Base-by-base conservation (phyloP, 2,888 invertebrate genomes). In the Strigamia transsilvanica region DNA sequence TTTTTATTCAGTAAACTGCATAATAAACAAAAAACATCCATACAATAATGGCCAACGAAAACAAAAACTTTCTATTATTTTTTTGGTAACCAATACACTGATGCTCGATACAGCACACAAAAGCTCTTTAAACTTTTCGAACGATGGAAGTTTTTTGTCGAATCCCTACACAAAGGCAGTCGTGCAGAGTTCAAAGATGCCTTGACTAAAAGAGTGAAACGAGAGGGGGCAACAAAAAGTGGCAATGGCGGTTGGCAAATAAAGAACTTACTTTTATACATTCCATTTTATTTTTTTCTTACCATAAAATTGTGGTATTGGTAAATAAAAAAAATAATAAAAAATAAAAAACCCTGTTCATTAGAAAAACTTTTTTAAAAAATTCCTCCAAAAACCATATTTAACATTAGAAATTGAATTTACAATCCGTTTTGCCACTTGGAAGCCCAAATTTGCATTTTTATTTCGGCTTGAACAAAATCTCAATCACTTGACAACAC, bases 181-280 rank as follows among this genome's bases (percentile, higher is more conserved):
- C 73, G 73, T 73, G 73, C 73, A 73, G 73, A 73, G 73, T 73
- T 73, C 73, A 73, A n/a, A 73, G 32, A 73, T 73, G 73, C 27
- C 73, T 73, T 73, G 73, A 73, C 73, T 73, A 73, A 73, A 73
- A 73, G 73, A 73, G 73, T 73, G 73, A 73, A 73, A 73, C 73
- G 73, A 73, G 32, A 61, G 51, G 12, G 73, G n/a, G 73, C 73
- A 73, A 73, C 27, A 73, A 73, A 73, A 73, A 73, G 27, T 32
- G 12, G 73, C 73, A 73, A 73, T 73, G n/a, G 73, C 2, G 73
- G 3, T 27, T 27, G 3, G 27, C 32, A 2, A 73, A 73, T 27
- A 73, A 73, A 73, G 12, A 13, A 73, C 73, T 32, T 73, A 15
- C 51, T 18, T 18, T 51, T 51, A 27, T 73, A 73, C 27, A 73